These are phyloP conservation scores for Oryzias woworae DNA, from an alignment of 2,113 vertebrate genomes.

Conservation along the genomic window DNA sequence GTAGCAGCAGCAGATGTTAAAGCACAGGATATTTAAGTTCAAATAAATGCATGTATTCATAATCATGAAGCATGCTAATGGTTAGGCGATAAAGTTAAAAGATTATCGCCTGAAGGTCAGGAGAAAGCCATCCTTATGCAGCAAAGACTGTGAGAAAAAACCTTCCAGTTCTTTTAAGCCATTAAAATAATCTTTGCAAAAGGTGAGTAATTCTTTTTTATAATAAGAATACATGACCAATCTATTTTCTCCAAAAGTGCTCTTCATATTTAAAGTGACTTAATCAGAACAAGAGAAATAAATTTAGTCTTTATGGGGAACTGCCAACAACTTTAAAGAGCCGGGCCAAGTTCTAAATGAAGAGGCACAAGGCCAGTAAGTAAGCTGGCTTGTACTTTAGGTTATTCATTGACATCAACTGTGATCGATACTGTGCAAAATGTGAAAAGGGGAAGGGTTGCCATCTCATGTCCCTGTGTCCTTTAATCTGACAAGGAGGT, in stretches of 20 bases:
- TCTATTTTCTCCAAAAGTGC: slow-evolving; percentile 43
- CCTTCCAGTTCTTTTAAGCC: slow-evolving; percentile 43
- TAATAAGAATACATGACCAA: slow-evolving; percentile 64
- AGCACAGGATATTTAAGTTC: neutral
- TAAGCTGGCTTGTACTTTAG: slow-evolving; percentile 25
- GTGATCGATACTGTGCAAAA: slow-evolving; percentile 36
- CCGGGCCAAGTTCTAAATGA: slow-evolving; percentile 9
- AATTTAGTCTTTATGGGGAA: slow-evolving; percentile 30
- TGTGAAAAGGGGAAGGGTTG: slow-evolving; percentile 15
- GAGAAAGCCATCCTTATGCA: slow-evolving; percentile 25
- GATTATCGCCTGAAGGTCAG: slow-evolving; percentile 14
- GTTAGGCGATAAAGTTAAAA: slow-evolving; percentile 42
- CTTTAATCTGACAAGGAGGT: slow-evolving; percentile 3
- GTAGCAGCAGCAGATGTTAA: neutral
- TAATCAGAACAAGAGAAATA: slow-evolving; percentile 50
- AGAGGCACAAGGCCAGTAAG: slow-evolving; percentile 12
- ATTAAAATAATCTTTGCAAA: slow-evolving; percentile 56
- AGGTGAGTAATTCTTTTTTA: slow-evolving; percentile 50
- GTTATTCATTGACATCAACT: neutral
- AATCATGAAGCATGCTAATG: slow-evolving; percentile 21
- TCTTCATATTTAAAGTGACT: slow-evolving; percentile 61
- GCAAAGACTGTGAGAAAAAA: neutral
- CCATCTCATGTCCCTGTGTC: slow-evolving; percentile 3
- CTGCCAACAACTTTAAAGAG: slow-evolving; percentile 37
- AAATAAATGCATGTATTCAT: slow-evolving; percentile 26